Evolutionary conservation across 2,113 vertebrate species (phyloP).

Genomic region (Hypocryptadius cinnamomeus): DNA sequence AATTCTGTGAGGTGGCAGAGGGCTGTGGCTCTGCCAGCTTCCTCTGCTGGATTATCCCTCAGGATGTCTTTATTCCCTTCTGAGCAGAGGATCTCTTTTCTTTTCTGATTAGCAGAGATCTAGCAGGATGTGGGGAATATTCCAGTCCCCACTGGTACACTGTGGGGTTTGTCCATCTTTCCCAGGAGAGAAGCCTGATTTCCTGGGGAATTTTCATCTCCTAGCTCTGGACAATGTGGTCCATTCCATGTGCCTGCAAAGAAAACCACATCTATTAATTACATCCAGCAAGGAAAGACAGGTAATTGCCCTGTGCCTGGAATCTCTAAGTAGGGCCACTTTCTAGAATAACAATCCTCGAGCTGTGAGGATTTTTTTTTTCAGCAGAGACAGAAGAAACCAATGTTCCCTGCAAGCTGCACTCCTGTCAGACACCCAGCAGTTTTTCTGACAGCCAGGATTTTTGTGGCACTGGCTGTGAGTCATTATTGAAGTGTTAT

Average conservation of each 20-base stretch:
- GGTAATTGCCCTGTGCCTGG: conserved; percentile 7
- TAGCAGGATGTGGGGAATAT: not conserved
- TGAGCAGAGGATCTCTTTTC: not conserved
- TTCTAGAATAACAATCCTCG: not conserved
- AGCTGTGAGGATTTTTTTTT: not conserved
- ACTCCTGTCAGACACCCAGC: not conserved
- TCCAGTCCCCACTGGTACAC: not conserved
- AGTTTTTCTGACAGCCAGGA: not conserved
- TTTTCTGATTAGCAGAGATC: not conserved
- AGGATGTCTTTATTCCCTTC: not conserved
- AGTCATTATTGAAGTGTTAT: not conserved
- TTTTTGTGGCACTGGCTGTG: not conserved
- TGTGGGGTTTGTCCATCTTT: not conserved
- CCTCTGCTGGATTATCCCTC: not conserved
- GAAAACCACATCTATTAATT: conserved; percentile 28
- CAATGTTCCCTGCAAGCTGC: not conserved
- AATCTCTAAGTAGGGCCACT: not conserved
- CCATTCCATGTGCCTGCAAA: not conserved
- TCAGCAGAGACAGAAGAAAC: not conserved
- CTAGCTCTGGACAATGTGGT: not conserved
- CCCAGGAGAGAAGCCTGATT: not conserved
- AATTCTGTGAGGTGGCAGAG: not conserved
- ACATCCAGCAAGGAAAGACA: not conserved
- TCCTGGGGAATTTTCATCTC: not conserved
- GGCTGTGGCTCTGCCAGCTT: not conserved